Conservation (phyloP, 2,888 invertebrate genomes). For the Rotaria sp. region DNA sequence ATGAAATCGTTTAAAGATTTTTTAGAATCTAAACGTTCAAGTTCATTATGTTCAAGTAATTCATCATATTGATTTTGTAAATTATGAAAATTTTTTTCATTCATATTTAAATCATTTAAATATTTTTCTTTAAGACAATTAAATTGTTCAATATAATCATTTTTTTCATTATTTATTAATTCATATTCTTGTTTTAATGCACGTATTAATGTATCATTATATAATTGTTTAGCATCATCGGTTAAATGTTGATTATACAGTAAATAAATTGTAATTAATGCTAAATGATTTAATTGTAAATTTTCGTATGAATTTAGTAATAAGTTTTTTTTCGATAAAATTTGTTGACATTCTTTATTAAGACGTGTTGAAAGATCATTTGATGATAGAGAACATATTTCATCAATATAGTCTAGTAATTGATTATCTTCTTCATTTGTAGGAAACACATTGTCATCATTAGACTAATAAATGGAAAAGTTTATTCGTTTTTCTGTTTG, state of each 20-base stretch:
- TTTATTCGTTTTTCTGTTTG: neutral
- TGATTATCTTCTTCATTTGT: neutral
- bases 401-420: neutral
- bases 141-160: neutral
- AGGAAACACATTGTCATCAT: neutral
- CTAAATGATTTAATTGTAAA: neutral
- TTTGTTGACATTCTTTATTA: neutral
- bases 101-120: neutral
- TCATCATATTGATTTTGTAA: neutral
- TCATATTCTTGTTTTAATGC: conserved; percentile 15
- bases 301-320: neutral
- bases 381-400: neutral
- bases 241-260: neutral
- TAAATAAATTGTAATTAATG: neutral
- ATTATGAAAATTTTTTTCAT: neutral
- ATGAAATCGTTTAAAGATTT: neutral
- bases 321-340: neutral
- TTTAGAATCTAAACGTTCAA: neutral
- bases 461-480: neutral
- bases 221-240: neutral
- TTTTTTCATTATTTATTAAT: neutral
- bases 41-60: neutral
- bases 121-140: neutral
- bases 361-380: neutral
- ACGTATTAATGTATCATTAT: neutral